A percentile compares a stretch with the other conserved stretches of the same genome.
These are phyloP conservation scores for Drosophila pseudoobscura DNA, from an alignment of 1,140 invertebrate genomes.

Conservation along the genomic window DNA sequence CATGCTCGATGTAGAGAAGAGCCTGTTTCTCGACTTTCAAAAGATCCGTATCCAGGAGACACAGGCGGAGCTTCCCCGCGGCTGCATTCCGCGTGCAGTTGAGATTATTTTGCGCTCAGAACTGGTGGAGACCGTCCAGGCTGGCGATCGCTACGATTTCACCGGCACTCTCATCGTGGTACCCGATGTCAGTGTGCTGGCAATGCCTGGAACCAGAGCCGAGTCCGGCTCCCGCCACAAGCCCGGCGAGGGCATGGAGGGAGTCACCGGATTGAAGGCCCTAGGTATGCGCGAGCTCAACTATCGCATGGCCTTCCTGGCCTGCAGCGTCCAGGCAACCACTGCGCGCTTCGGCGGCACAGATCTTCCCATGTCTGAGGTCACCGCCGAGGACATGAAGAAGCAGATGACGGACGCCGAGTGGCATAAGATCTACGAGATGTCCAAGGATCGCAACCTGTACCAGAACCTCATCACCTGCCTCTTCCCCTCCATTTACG, in stretches of 20 bases:
- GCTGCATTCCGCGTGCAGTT: constrained; percentile 97
- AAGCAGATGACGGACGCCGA: constrained; percentile 97
- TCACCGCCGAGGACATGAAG: constrained; percentile 95
- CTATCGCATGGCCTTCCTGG: constrained; percentile 97
- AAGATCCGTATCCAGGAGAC: constrained; percentile 99
- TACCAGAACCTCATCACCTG: constrained; percentile 96
- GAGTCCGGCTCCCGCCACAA: constrained; percentile 91
- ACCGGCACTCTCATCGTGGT: constrained; percentile 98
- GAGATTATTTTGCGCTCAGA: constrained; percentile 98
- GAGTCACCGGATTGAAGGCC: constrained; percentile 95
- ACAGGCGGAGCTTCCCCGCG: constrained; percentile 97
- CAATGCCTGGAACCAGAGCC: constrained; percentile 93
- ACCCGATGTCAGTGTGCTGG: constrained; percentile 95
- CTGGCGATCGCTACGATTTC: constrained; percentile 95
- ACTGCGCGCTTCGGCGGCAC: constrained; percentile 93
- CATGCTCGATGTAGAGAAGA: constrained; percentile 96
- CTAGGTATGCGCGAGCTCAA: constrained; percentile 98
- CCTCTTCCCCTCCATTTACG: constrained; percentile 98
- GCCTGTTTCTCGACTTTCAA: constrained; percentile 99
- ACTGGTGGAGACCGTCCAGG: constrained; percentile 97
- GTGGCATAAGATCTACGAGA: constrained; percentile 98
- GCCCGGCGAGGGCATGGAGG: constrained; percentile 91
- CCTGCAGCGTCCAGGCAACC: constrained; percentile 94
- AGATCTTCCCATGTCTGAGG: constrained; percentile 90
- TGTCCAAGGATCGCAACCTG: constrained; percentile 96